Percentiles rank a stretch among this genome's conserved stretches.
phyloP scores from a whole-genome alignment of 64 coral and sea anemone genomes.

The Dendronephthya gigantea region DNA sequence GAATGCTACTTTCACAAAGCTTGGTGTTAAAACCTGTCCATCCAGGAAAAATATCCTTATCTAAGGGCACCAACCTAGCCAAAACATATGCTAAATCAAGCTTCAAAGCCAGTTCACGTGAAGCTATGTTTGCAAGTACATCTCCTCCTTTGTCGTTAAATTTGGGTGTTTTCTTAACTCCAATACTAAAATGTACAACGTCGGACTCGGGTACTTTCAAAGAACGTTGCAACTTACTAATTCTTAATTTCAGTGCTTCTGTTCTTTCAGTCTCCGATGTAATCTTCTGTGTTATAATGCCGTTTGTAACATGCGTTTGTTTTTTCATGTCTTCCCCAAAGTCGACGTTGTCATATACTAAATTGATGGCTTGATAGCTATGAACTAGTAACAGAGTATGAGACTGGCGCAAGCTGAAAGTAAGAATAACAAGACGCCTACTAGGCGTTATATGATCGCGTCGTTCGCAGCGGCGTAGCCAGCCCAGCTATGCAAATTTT shows the following conservation, averaged over 20 bases:
- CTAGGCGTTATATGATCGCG: too few species aligned
- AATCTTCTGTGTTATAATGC: conserved; percentile 4
- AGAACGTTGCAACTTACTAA: background rate
- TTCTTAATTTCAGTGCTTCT: background rate
- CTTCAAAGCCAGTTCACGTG: background rate
- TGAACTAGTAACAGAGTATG: too few species aligned
- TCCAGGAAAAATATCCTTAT: background rate
- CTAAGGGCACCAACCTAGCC: background rate
- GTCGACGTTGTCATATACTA: conserved; percentile 44
- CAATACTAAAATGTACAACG: conserved; percentile 16
- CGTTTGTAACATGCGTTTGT: conserved; percentile 35
- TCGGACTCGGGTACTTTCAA: background rate
- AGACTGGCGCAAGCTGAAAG: too few species aligned
- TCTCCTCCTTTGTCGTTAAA: background rate
- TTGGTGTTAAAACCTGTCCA: background rate
- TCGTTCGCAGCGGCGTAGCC: too few species aligned
- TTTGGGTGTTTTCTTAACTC: background rate
- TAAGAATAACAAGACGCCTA: too few species aligned
- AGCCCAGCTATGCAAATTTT: too few species aligned
- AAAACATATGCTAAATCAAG: background rate
- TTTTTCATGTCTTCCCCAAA: background rate
- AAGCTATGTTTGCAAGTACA: background rate
- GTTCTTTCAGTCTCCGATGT: background rate
- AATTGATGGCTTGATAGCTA: conserved; percentile 13
- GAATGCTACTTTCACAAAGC: background rate